Conservation (phyloP, 2,888 invertebrate genomes). For the Hololepta plana region DNA sequence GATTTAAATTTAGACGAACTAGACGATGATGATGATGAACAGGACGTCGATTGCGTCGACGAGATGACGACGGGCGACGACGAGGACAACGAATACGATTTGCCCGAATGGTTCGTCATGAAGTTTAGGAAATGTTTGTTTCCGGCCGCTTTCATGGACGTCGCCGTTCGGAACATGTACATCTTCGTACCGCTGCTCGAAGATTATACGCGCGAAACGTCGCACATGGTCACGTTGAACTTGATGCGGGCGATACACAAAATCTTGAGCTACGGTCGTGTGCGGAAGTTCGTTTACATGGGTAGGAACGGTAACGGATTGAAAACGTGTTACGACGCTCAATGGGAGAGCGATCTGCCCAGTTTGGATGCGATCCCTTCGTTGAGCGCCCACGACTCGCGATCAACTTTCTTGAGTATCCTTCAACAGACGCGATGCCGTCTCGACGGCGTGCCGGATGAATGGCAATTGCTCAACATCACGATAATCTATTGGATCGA, state of each 20-base stretch:
- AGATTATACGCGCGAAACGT: conserved; percentile 39
- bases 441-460: conserved; percentile 31
- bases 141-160: conserved; percentile 49
- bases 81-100: conserved; percentile 9
- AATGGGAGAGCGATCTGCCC: too few species aligned
- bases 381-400: too few species aligned
- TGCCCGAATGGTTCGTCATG: conserved; percentile 45
- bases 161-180: conserved; percentile 42
- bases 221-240: too few species aligned
- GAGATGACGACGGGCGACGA: conserved; percentile 14
- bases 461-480: conserved; percentile 40
- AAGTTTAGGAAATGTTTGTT: conserved; percentile 40
- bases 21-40: conserved; percentile 10
- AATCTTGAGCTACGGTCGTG: too few species aligned
- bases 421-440: too few species aligned
- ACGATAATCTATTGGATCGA: conserved; percentile 38
- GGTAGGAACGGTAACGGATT: too few species aligned
- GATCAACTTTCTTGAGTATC: too few species aligned
- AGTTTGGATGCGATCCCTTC: too few species aligned
- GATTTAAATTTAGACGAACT: conserved; percentile 7
- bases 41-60: conserved; percentile 13
- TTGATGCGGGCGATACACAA: too few species aligned
- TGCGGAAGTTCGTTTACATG: too few species aligned
- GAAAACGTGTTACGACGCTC: too few species aligned
- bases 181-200: conserved; percentile 56